A percentile compares a stretch with the other conserved stretches of the same genome.
Conservation (phyloP, 2,888 invertebrate genomes). For the Sinotaia quadrata region DNA sequence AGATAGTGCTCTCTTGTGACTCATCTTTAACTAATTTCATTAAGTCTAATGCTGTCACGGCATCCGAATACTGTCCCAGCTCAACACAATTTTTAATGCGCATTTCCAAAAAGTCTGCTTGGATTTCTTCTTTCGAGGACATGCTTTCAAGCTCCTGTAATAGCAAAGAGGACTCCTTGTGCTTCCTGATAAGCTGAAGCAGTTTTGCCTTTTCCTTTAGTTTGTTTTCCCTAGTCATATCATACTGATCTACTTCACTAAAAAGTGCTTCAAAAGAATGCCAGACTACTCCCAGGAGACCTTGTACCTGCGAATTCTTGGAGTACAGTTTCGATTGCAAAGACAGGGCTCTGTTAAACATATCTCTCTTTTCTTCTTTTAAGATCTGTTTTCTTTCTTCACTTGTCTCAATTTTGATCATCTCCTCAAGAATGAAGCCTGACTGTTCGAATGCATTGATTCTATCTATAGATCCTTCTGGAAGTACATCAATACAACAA, state of each 20-base stretch:
- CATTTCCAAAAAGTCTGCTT: background rate
- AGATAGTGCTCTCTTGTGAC: too few species aligned
- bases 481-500: too few species aligned
- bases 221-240: background rate
- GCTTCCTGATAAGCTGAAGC: background rate
- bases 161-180: background rate
- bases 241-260: background rate
- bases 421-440: background rate
- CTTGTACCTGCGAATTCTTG: background rate
- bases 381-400: background rate
- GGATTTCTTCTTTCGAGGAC: background rate
- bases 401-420: background rate
- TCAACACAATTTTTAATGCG: background rate
- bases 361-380: background rate
- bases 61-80: background rate
- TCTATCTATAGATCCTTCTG: too few species aligned
- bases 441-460: background rate
- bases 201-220: slow-evolving; percentile 8
- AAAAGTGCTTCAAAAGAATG: slow-evolving; percentile 7
- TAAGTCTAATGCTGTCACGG: too few species aligned
- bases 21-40: too few species aligned
- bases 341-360: slow-evolving; percentile 2
- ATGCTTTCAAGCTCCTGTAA: slow-evolving; percentile 11
- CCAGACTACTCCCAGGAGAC: slow-evolving; percentile 5
- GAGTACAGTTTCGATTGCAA: background rate